Evolutionary conservation across 2,888 invertebrate genomes (phyloP).

Genomic region (Syritta pipiens): DNA sequence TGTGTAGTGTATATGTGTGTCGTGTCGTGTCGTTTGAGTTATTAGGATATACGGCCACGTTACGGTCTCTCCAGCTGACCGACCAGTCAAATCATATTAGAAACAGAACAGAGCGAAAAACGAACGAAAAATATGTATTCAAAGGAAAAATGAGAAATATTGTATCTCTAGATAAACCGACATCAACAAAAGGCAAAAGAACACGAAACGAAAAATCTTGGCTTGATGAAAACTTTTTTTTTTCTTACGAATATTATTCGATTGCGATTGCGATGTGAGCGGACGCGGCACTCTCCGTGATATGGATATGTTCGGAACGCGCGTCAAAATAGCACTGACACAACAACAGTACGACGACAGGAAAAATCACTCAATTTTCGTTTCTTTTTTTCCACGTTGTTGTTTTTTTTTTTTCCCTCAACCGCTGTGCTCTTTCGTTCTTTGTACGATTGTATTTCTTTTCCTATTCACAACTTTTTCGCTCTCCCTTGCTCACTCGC

Average conservation of each 20-base stretch:
- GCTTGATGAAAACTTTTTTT: slow-evolving; percentile 10
- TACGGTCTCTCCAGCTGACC: slow-evolving; percentile 46
- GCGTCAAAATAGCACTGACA: slow-evolving; percentile 80
- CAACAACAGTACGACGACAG: slow-evolving; percentile 76
- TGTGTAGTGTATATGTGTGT: slow-evolving; percentile 20
- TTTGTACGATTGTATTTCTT: slow-evolving; percentile 1
- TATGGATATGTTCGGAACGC: slow-evolving; percentile 78
- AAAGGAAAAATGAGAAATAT: slow-evolving; percentile 20
- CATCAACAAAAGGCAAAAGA: slow-evolving; percentile 6
- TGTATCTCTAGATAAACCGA: slow-evolving; percentile 21
- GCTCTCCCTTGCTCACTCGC: slow-evolving; percentile 16
- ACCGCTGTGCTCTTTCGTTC: slow-evolving; percentile 20
- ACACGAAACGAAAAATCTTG: slow-evolving; percentile 25
- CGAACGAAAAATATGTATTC: not conserved
- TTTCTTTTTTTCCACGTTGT: slow-evolving; percentile 57
- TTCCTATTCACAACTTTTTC: slow-evolving; percentile 7
- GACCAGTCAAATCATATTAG: slow-evolving; percentile 50
- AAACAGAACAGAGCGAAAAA: slow-evolving; percentile 12
- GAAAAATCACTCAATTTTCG: slow-evolving; percentile 75
- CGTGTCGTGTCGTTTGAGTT: slow-evolving; percentile 55
- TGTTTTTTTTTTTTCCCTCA: slow-evolving; percentile 46
- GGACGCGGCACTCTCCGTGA: slow-evolving; percentile 63
- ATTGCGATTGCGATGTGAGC: slow-evolving; percentile 66
- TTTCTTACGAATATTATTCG: slow-evolving; percentile 56
- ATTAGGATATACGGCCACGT: slow-evolving; percentile 47